phyloP scores from a whole-genome alignment of 2,113 vertebrate genomes.

The Xerus inauris region DNA sequence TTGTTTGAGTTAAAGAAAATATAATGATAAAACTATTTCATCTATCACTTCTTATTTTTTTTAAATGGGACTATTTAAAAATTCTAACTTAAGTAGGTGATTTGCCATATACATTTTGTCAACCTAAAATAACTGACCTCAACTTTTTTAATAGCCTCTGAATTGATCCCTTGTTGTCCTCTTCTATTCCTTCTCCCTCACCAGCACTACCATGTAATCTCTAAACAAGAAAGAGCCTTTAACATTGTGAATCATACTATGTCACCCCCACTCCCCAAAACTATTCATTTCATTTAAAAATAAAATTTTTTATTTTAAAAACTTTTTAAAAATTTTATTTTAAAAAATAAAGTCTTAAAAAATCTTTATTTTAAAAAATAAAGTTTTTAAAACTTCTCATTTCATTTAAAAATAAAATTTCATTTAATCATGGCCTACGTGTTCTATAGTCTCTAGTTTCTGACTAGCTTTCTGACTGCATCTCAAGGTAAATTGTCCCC shows the following conservation, averaged over 20 bases:
- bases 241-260: not conserved
- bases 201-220: fast-evolving
- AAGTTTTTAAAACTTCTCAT: no score
- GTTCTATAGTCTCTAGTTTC: no score
- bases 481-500: not conserved
- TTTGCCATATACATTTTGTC: not conserved
- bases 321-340: no score
- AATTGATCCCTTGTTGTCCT: not conserved
- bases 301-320: no score
- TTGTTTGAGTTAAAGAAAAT: not conserved
- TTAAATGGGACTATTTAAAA: not conserved
- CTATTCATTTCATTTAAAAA: not conserved
- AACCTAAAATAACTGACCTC: not conserved
- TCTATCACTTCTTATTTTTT: not conserved
- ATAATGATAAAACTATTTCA: not conserved
- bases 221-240: not conserved
- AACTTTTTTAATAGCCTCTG: not conserved
- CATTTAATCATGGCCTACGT: not conserved
- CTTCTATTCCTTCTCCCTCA: not conserved
- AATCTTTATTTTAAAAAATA: no score
- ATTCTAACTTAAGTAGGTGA: not conserved
- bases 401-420: not conserved
- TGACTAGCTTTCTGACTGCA: not conserved
- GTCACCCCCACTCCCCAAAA: fast-evolving
- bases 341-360: no score